Percentiles rank a stretch among this genome's conserved stretches.
These are phyloP conservation scores for Macrotrachela quadricornifera DNA, from an alignment of 1,140 invertebrate genomes.

Conservation along the genomic window DNA sequence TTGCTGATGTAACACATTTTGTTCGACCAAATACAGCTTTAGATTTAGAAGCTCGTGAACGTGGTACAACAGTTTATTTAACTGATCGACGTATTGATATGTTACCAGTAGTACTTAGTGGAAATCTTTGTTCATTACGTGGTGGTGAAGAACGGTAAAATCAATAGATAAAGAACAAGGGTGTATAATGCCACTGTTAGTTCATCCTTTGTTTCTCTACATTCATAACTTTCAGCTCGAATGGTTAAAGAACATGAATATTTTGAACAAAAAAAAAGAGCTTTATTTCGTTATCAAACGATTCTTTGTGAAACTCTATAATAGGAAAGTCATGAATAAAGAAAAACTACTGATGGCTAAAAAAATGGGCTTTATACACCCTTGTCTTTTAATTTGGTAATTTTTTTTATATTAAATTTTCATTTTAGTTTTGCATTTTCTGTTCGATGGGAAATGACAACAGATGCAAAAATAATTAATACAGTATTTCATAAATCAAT, in stretches of 20 bases:
- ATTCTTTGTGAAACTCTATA: too few relatives aligned
- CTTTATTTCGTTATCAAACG: too few relatives aligned
- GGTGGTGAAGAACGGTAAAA: conserved; percentile 29
- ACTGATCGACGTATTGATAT: conserved; percentile 34
- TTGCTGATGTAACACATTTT: conserved; percentile 33
- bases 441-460: conserved; percentile 68
- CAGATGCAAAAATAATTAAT: conserved; percentile 56
- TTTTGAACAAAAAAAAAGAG: too few relatives aligned
- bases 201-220: background rate
- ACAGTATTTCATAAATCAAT: conserved; percentile 40
- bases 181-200: too few relatives aligned
- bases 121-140: conserved; percentile 33
- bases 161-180: too few relatives aligned
- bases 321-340: too few relatives aligned
- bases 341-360: too few relatives aligned
- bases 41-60: conserved; percentile 25
- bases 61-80: conserved; percentile 31
- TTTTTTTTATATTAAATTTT: background rate
- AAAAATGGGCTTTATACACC: too few relatives aligned
- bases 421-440: conserved; percentile 54
- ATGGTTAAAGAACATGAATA: too few relatives aligned
- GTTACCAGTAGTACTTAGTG: conserved; percentile 33
- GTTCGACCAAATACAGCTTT: conserved; percentile 27
- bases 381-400: too few relatives aligned
- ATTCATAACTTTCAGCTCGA: background rate